These are phyloP conservation scores for Drosophila macrothrix DNA, from an alignment of 2,888 invertebrate genomes.

Conservation along the genomic window DNA sequence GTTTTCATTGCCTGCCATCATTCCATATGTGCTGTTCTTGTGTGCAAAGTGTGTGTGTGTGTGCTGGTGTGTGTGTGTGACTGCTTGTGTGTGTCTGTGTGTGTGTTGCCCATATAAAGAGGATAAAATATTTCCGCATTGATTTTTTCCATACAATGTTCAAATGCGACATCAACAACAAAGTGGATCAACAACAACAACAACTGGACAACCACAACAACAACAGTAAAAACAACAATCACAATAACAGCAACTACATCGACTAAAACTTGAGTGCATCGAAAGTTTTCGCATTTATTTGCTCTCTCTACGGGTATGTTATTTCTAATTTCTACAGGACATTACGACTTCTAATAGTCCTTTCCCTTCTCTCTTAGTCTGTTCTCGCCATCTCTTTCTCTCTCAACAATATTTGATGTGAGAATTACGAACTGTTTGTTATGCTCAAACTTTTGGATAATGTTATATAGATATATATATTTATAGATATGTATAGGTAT, in stretches of 20 bases:
- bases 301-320: conserved; percentile 64
- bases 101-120: conserved; percentile 57
- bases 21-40: conserved; percentile 21
- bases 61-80: conserved; percentile 19
- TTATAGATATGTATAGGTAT: not conserved
- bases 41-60: conserved; percentile 30
- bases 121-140: conserved; percentile 77
- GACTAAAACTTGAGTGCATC: conserved; percentile 47
- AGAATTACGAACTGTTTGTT: conserved; percentile 62
- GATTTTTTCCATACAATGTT: conserved; percentile 54
- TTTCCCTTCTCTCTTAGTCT: not conserved
- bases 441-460: conserved; percentile 30
- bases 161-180: conserved; percentile 50
- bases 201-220: conserved; percentile 42
- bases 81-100: conserved; percentile 21
- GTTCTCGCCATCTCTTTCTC: conserved; percentile 4
- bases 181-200: conserved; percentile 46
- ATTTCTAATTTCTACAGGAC: conserved; percentile 62
- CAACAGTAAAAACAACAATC: conserved; percentile 38
- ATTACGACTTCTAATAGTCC: conserved; percentile 31
- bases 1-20: conserved; percentile 46
- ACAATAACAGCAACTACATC: conserved; percentile 36
- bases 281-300: conserved; percentile 42
- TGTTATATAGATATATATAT: conserved; percentile 1
- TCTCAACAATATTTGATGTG: conserved; percentile 63